Percentiles rank a stretch among this genome's conserved stretches.
These are phyloP conservation scores for Ditylenchus dipsaci DNA, from an alignment of 1,140 invertebrate genomes.

Conservation along the genomic window DNA sequence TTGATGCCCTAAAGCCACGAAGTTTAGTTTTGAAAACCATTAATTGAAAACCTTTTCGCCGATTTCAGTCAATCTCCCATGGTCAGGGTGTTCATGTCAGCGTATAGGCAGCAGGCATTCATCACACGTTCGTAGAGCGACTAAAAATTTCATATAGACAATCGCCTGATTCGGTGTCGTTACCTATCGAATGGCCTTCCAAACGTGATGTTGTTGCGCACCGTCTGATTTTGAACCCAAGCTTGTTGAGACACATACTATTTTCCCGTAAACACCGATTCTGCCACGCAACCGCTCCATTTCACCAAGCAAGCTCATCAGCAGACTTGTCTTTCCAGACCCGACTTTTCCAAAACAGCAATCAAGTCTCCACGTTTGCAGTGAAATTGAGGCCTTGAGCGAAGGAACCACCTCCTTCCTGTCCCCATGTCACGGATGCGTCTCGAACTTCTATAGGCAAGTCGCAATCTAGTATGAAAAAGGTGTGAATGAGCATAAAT, in stretches of 20 bases:
- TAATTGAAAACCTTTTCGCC: constrained; percentile 62
- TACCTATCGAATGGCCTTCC: constrained; percentile 67
- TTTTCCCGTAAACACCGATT: constrained; percentile 15
- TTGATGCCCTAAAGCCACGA: constrained; percentile 71
- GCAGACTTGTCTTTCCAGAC: constrained; percentile 37
- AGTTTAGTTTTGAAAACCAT: not conserved
- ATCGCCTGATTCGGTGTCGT: too few species aligned
- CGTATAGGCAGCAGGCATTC: constrained; percentile 60
- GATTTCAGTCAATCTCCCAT: constrained; percentile 63
- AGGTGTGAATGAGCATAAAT: not conserved
- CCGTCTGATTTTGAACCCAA: constrained; percentile 87
- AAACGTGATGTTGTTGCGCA: constrained; percentile 83
- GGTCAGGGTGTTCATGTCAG: constrained; percentile 59
- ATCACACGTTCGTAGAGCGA: constrained; percentile 68
- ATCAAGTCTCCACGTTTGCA: constrained; percentile 20
- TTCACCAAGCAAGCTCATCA: constrained; percentile 53
- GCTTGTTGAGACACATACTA: constrained; percentile 81
- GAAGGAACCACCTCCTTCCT: constrained; percentile 26
- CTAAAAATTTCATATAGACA: too few species aligned
- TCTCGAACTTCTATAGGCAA: constrained; percentile 21
- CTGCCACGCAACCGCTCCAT: constrained; percentile 55
- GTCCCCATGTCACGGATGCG: constrained; percentile 51
- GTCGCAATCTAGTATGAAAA: constrained; percentile 15
- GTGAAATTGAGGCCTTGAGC: constrained; percentile 25
- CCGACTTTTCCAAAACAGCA: constrained; percentile 35